phyloP scores from a whole-genome alignment of 2,888 invertebrate genomes.

The Drosophila histrio region DNA sequence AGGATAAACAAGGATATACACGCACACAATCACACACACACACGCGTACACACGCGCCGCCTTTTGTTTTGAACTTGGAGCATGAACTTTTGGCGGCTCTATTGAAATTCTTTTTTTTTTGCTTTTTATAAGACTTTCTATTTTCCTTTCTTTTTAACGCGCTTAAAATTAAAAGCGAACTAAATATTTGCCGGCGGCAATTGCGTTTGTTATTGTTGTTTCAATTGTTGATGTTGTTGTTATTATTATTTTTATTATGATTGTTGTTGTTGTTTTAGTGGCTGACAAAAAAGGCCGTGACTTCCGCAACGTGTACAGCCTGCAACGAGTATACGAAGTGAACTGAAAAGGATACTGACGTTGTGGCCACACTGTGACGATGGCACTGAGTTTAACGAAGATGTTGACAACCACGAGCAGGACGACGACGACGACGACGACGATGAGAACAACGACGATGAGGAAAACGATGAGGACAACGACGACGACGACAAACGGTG shows the following conservation, averaged over 20 bases:
- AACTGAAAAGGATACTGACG: conserved; percentile 71
- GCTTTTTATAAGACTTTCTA: background rate
- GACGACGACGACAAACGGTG: conserved; percentile 15
- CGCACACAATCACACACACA: conserved; percentile 1
- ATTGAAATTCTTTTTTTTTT: conserved; percentile 2
- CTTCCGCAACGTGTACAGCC: conserved; percentile 74
- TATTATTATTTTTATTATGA: conserved; percentile 11
- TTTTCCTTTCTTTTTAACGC: conserved; percentile 1
- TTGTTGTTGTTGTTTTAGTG: conserved; percentile 12
- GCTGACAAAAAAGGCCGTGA: conserved; percentile 20
- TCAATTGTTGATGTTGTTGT: conserved; percentile 23
- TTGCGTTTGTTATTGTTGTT: conserved; percentile 35
- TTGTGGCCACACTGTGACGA: conserved; percentile 27
- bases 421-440: conserved; percentile 12
- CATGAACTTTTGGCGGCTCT: conserved; percentile 51
- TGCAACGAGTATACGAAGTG: conserved; percentile 80
- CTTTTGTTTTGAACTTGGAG: conserved; percentile 44
- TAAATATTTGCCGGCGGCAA: conserved; percentile 43
- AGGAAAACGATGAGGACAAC: background rate
- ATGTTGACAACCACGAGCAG: conserved; percentile 17
- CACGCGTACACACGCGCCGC: conserved; percentile 7
- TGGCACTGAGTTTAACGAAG: conserved; percentile 12
- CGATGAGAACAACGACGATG: background rate
- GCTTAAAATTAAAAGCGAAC: background rate
- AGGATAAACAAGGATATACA: conserved; percentile 53